Evolutionary conservation across 1,140 invertebrate genomes (phyloP).

Genomic region (Alviniconcha marisindica): DNA sequence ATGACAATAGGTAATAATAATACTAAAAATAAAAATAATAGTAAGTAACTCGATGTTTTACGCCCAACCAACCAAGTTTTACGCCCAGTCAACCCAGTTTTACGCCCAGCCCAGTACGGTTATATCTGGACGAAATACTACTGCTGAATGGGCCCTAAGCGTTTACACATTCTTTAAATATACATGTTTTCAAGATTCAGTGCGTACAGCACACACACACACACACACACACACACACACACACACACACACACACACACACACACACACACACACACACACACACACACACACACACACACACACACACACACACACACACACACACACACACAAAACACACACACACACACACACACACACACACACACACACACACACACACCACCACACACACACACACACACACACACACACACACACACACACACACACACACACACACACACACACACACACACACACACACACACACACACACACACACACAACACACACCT

Average conservation of each 20-base stretch:
- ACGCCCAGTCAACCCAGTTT: too few relatives aligned
- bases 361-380: conserved; percentile 17
- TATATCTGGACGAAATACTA: too few relatives aligned
- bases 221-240: too few relatives aligned
- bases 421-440: conserved; percentile 10
- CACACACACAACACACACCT: too few relatives aligned
- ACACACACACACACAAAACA: background rate
- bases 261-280: background rate
- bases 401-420: background rate
- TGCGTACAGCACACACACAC: background rate
- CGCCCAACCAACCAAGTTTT: too few relatives aligned
- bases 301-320: background rate
- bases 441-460: conserved; percentile 5
- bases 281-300: background rate
- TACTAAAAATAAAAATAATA: too few relatives aligned
- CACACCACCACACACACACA: background rate
- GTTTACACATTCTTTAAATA: too few relatives aligned
- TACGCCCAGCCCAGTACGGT: background rate
- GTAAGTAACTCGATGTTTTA: too few relatives aligned
- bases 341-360: conserved; percentile 2
- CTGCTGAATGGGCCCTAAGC: too few relatives aligned
- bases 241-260: too few relatives aligned
- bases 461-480: background rate
- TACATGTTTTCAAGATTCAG: background rate
- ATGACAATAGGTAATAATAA: too few relatives aligned